phyloP scores from a whole-genome alignment of 2,797 vertebrate species.

The Huso huso region DNA sequence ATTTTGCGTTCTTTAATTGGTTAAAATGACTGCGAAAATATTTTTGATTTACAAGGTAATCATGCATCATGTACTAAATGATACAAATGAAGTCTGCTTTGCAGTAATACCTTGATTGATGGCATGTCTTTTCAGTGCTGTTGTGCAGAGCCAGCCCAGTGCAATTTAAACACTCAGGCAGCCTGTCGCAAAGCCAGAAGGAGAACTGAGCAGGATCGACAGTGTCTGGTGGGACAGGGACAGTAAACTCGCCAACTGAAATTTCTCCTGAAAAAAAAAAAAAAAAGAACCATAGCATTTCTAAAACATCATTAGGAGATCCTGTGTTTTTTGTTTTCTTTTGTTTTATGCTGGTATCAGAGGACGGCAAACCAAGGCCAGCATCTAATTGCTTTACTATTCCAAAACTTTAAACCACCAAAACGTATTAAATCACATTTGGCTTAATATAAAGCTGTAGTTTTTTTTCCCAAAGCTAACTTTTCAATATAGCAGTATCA shows the following conservation, averaged over 20 bases:
- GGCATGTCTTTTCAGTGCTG: background rate
- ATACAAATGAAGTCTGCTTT: background rate
- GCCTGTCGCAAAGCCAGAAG: background rate
- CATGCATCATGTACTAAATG: background rate
- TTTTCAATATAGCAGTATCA: no score
- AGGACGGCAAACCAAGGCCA: no score
- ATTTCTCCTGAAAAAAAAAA: slow-evolving; percentile 27
- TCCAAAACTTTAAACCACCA: no score
- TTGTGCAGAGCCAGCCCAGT: background rate
- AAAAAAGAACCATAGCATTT: no score
- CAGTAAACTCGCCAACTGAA: slow-evolving; percentile 7
- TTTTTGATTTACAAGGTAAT: slow-evolving; percentile 37
- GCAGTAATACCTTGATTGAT: background rate
- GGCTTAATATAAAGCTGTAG: no score
- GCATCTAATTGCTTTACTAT: no score
- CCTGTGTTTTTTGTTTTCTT: no score
- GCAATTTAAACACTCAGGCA: background rate
- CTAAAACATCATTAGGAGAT: no score
- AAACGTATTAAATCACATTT: no score
- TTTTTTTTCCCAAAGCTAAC: no score
- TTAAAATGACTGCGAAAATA: slow-evolving; percentile 24
- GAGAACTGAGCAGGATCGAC: background rate
- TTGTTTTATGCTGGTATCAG: no score
- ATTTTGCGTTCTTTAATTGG: slow-evolving; percentile 44
- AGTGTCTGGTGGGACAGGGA: slow-evolving; percentile 19